Percentiles rank a stretch among this genome's conserved stretches.
phyloP scores from a whole-genome alignment of 2,888 invertebrate genomes.

The Iselma pallidipennis region DNA sequence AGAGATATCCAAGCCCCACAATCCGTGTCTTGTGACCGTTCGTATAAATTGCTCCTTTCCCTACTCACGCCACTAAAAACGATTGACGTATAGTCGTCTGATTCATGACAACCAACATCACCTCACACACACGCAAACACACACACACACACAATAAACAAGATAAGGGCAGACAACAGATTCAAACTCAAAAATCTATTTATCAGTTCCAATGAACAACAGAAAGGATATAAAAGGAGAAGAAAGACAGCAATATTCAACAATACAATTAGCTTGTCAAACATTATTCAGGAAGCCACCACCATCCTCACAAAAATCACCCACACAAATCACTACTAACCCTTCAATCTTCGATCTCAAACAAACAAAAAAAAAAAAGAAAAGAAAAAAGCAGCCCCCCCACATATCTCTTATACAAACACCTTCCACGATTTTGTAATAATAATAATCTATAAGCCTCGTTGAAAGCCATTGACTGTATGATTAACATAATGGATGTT shows the following conservation, averaged over 20 bases:
- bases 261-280: background rate
- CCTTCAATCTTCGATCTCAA: background rate
- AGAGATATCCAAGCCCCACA: background rate
- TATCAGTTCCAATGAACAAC: background rate
- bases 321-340: background rate
- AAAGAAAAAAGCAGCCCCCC: background rate
- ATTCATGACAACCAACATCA: background rate
- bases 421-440: slow-evolving; percentile 13
- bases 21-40: background rate
- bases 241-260: background rate
- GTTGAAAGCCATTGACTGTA: slow-evolving; percentile 41
- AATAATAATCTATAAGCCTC: slow-evolving; percentile 31
- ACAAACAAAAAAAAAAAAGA: background rate
- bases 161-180: background rate
- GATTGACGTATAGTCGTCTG: background rate
- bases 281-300: background rate
- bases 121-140: no score
- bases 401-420: slow-evolving; percentile 30
- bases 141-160: background rate
- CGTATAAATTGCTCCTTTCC: no score
- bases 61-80: background rate
- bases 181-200: background rate
- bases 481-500: slow-evolving; percentile 45
- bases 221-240: no score
- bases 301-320: background rate